Conservation (phyloP, 1,140 invertebrate species). For the Archivesica marissinica region DNA sequence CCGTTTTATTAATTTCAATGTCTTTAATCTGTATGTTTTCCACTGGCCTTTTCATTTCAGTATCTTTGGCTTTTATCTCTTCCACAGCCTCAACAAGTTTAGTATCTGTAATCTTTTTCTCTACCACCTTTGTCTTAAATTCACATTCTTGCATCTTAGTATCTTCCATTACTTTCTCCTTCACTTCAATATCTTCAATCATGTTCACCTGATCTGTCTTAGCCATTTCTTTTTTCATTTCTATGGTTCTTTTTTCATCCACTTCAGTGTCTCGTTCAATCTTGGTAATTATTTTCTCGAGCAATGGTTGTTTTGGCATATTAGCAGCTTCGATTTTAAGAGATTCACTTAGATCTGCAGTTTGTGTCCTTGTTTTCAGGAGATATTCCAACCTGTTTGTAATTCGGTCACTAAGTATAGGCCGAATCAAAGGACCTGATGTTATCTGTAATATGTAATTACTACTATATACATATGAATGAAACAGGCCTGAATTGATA, state of each 20-base stretch:
- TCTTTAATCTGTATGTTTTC: neutral
- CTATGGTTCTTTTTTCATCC: neutral
- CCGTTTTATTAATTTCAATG: neutral
- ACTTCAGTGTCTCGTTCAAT: conserved; percentile 16
- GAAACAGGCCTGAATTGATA: too few species aligned
- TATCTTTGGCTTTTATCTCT: neutral
- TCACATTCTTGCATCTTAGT: neutral
- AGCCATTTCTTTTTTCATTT: neutral
- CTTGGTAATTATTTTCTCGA: conserved; percentile 16
- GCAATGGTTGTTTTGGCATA: conserved; percentile 6
- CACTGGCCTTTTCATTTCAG: neutral
- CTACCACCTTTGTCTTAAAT: neutral
- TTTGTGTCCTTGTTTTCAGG: neutral
- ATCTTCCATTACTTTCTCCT: neutral
- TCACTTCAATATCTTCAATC: neutral
- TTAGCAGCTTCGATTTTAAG: conserved; percentile 18
- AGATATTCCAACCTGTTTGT: neutral
- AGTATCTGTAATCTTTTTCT: neutral
- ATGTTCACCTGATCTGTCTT: too few species aligned
- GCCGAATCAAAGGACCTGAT: conserved; percentile 27
- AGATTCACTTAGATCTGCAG: neutral
- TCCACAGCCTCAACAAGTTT: neutral
- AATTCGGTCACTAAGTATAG: conserved; percentile 41
- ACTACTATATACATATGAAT: too few species aligned
- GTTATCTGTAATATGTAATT: conserved; percentile 32